Evolutionary conservation across 2,113 vertebrate species (phyloP), one percentile per base, ranked within the genome.

Genomic region (Aegithalos caudatus): DNA sequence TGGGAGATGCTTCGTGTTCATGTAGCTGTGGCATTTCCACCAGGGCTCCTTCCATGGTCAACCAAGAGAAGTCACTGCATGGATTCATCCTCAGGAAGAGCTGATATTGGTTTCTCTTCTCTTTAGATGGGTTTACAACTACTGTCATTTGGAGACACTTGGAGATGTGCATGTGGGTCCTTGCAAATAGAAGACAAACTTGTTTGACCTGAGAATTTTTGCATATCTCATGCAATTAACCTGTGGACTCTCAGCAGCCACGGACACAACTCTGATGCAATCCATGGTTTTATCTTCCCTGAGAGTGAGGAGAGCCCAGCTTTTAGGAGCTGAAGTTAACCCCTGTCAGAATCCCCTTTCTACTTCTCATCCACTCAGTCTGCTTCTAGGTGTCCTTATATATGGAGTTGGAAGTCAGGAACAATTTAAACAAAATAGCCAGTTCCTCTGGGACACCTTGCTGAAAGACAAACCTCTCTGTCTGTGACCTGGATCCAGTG

Each of bases 51-150:
- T 67, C 51, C 8, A 4, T 1, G 28, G n/a, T 64, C 45, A 57
- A 2, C 35, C 10, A n/a, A 66, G 42, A 45, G 28, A 31, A 71
- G 3, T 23, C 0, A 0, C 56, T 71, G 23, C 12, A 14, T 38
- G 21, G 58, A n/a, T 35, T 88, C 20, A 17, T 47, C 28, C 42
- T 62, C 1, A 15, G n/a, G 50, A 88, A 84, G 33, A 69, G n/a
- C 53, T 87, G 40, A 69, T 82, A 37, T 7, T 40, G 20, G 2
- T 72, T 7, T 69, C 6, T 66, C 3, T 51, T 83, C 15, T 29
- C 35, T 33, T 67, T 47, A 8, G 11, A 5, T 60, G 35, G 18
- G 9, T 58, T 69, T 94, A 81, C 42, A 81, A 1, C 20, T 10
- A 3, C 4, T 71, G 38, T 62, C 5, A 5, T 35, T 90, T 64